Percentiles rank a stretch among this genome's conserved stretches.
Conservation (phyloP, 30 jellyfish, hydroid and myxozoan genomes). For the Calvadosia cruxmelitensis region DNA sequence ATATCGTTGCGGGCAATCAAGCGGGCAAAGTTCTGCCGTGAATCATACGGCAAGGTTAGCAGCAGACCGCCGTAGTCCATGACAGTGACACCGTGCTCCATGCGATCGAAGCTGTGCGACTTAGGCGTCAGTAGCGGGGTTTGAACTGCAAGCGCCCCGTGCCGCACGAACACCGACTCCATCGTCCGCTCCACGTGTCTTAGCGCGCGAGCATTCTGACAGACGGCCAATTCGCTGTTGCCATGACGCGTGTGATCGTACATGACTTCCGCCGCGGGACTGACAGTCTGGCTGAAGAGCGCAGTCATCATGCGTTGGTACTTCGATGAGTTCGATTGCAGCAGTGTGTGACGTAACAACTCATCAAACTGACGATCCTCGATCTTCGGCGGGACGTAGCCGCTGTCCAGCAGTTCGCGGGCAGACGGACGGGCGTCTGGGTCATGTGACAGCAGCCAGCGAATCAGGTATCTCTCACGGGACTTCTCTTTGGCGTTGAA, state of each 20-base stretch:
- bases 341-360: constrained; percentile 50
- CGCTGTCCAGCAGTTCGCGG: constrained; percentile 66
- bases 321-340: constrained; percentile 60
- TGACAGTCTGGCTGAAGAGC: constrained; percentile 43
- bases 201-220: constrained; percentile 26
- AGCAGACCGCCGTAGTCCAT: constrained; percentile 75
- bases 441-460: constrained; percentile 63
- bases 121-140: constrained; percentile 70
- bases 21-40: constrained; percentile 79
- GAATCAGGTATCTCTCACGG: constrained; percentile 24
- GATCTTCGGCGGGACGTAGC: constrained; percentile 68
- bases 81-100: constrained; percentile 38
- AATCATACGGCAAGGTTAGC: constrained; percentile 74
- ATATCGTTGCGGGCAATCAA: constrained; percentile 56
- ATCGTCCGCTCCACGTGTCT: constrained; percentile 47
- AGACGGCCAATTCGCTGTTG: constrained; percentile 25
- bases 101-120: constrained; percentile 34
- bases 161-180: constrained; percentile 33
- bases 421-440: constrained; percentile 88
- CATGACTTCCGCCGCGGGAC: constrained; percentile 68
- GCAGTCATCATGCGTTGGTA: constrained; percentile 78
- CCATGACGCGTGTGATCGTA: constrained; percentile 60
- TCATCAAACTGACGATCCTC: constrained; percentile 86
- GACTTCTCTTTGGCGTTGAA: constrained; percentile 40
- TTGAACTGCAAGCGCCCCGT: constrained; percentile 57